Conservation (phyloP, 2,113 vertebrate species). For the Rhinoderma darwinii region DNA sequence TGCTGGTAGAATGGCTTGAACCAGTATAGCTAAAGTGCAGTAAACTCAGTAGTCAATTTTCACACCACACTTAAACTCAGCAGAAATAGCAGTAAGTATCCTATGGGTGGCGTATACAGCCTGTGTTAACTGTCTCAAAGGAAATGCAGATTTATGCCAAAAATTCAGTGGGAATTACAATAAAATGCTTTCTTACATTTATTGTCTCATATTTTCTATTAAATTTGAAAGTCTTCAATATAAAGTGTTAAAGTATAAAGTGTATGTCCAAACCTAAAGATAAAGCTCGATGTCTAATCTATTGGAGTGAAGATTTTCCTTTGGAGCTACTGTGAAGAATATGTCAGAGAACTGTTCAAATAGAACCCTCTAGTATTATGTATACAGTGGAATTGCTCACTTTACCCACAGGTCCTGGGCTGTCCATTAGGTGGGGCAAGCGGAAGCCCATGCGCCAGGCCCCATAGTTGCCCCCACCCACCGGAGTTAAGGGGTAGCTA, state of each 20-base stretch:
- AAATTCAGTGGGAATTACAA: not conserved
- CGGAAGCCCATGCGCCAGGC: no score
- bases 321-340: no score
- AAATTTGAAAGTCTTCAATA: not conserved
- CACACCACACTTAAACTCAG: not conserved
- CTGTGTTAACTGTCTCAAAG: not conserved
- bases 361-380: no score
- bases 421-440: no score
- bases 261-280: not conserved
- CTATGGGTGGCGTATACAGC: conserved; percentile 19
- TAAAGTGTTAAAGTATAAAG: not conserved
- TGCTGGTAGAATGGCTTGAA: no score
- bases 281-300: not conserved
- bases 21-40: not conserved
- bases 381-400: no score
- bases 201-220: not conserved
- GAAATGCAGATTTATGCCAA: conserved; percentile 17
- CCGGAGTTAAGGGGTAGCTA: no score
- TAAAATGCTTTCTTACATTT: not conserved
- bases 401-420: no score
- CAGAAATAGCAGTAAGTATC: conserved; percentile 3
- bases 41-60: not conserved
- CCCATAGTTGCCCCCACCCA: no score
- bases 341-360: no score
- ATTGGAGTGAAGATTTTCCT: no score